Evolutionary conservation across 2,888 invertebrate species (phyloP), one percentile per base, ranked within the genome.

Genomic region (Oscheius sp.): DNA sequence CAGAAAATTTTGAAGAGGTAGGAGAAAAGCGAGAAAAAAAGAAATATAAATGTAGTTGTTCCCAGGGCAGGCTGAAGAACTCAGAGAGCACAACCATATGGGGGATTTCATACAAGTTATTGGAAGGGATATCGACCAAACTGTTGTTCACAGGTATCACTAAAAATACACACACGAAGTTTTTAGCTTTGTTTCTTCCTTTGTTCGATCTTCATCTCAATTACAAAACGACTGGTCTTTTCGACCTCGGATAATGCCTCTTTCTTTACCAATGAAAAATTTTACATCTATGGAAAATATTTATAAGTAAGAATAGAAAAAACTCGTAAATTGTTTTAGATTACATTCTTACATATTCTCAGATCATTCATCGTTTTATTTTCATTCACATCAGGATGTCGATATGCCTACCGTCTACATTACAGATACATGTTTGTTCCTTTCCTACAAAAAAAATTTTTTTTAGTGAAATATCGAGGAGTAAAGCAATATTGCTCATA

Each of bases 311-410:
- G 33, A 5, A 2, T 57, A 9, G 47, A 24, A 12, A 4, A 5
- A 12, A 20, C 24, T 24, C 5, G 17, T 24, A 5, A 17, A 5
- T 47, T 24, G 47, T 64, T 72, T n/a, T 62, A 73, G 74, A 68
- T 59, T 77, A 6, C 77, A 75, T 57, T 75, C 78, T 33, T 78
- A 71, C 45, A 61, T 78, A 6, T 75, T 66, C 50, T 62, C 75
- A 12, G 77, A 77, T 59, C 77, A 77, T 57, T 75, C 77, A 0
- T 75, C 75, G 3, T 77, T 77, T 32, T 77, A 72, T 51, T 77
- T 77, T 56, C 77, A 75, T 22, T 72, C 73, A 0, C 64, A 68
- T 24, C 68, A 70, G 38, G 54, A 70, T 6, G 32, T 50, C 28
- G 70, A 74, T 4, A 70, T 77, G 59, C 77, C 77, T 9, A 77